Base-by-base conservation (phyloP, 2,113 vertebrate species). In the Castor canadensis region DNA sequence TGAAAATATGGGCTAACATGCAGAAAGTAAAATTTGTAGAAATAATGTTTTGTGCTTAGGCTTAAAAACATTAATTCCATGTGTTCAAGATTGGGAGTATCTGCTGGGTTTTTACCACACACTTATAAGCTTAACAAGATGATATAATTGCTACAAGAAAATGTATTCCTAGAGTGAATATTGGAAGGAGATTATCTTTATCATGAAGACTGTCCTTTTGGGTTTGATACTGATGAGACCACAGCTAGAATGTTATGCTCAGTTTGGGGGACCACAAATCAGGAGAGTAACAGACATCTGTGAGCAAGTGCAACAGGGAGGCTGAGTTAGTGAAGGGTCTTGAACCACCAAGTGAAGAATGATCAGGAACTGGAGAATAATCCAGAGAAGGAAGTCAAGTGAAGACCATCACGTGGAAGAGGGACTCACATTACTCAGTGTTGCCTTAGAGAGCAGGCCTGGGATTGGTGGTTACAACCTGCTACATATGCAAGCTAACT, bases 21-120 rank as follows among this genome's bases (percentile, higher is more conserved):
- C 32, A 49, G 52, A 77, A 62, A 91, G 35, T 88, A 58, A 93
- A 49, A 77, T 89, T 75, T 56, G 69, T 82, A 83, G 73, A 91
- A 92, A 40, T 73, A 73, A 52, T 38, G 24, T 58, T 83, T 91
- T 93, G 40, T 71, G 49, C 72, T 79, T 94, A 80, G 69, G 38
- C 35, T 91, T 93, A 79, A 62, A 86, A 73, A 76, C 49, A 66
- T 88, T 71, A 47, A 66, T 93, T 58, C 66, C 43, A 0, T 91
- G 71, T 62, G 62, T 81, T 95, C 54, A 72, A 72, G 54, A 56
- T 30, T 16, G 22, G 72, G 64, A 56, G 91, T 43, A 58, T n/a
- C 56, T 91, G 77, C 45, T 35, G 83, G 45, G 17, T 69, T 54
- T 87, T 52, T 76, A 32, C 66, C 84, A 20, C 54, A n/a, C 16